phyloP scores from a whole-genome alignment of 92 coral and sea anemone genomes.

The Plumapathes pennacea region DNA sequence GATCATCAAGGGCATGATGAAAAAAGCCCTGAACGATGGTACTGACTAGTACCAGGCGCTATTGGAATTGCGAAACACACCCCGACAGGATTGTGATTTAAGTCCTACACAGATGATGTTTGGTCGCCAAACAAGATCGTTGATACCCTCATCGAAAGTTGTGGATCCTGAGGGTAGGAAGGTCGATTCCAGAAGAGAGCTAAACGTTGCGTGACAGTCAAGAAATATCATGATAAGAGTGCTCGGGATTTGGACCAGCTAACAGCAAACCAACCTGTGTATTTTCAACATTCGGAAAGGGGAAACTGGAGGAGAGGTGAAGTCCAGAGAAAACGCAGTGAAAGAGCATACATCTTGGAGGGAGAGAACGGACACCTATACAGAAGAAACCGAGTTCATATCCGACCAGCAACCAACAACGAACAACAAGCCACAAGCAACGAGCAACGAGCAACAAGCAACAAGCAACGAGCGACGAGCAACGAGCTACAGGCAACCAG shows the following conservation, averaged over 20 bases:
- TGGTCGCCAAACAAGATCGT: background rate
- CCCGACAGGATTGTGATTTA: constrained; percentile 9
- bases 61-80: constrained; percentile 29
- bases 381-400: constrained; percentile 25
- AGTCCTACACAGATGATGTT: constrained; percentile 41
- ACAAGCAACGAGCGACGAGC: background rate
- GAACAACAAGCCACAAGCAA: background rate
- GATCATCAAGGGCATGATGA: constrained; percentile 1
- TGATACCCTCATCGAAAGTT: background rate
- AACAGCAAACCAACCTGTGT: constrained; percentile 6
- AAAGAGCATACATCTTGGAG: constrained; percentile 5
- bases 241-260: constrained; percentile 16
- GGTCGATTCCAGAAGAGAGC: constrained; percentile 4
- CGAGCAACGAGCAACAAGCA: too few species aligned
- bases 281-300: constrained; percentile 11
- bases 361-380: constrained; percentile 11
- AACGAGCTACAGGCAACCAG: too few species aligned
- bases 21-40: background rate
- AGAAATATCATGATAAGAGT: constrained; percentile 12
- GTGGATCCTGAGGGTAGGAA: background rate
- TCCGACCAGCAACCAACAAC: background rate
- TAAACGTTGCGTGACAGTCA: constrained; percentile 9
- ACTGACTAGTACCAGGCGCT: constrained; percentile 8
- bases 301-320: constrained; percentile 15
- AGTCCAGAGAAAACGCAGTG: constrained; percentile 4